These are phyloP conservation scores for Sakesphorus luctuosus DNA, from an alignment of 2,113 vertebrate species.

Conservation along the genomic window DNA sequence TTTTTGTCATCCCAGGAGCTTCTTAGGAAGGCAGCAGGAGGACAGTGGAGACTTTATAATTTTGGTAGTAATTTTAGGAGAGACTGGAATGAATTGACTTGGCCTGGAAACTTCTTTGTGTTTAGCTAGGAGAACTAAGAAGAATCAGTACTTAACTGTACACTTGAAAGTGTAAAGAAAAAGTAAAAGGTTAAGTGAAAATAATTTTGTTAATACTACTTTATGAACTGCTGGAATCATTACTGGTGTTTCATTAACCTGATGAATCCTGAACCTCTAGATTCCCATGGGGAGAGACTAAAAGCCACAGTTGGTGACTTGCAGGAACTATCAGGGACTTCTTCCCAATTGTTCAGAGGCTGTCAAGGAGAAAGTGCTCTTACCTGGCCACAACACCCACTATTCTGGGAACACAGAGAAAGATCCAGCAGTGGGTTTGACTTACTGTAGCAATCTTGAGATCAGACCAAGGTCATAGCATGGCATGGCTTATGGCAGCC, in stretches of 20 bases:
- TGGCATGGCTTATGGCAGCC: rapidly evolving
- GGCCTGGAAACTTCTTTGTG: not conserved
- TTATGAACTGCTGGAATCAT: not conserved
- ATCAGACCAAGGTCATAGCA: not conserved
- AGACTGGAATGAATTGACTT: not conserved
- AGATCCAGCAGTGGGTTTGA: not conserved
- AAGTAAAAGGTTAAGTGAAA: not conserved
- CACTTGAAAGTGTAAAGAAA: not conserved
- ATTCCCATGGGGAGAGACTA: not conserved
- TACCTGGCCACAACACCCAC: not conserved
- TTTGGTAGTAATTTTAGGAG: not conserved
- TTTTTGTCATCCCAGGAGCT: not conserved
- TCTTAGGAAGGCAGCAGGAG: not conserved
- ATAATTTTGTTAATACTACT: not conserved
- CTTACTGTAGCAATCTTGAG: not conserved
- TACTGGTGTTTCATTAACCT: not conserved
- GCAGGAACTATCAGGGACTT: not conserved
- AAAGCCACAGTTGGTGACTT: not conserved
- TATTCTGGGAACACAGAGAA: not conserved
- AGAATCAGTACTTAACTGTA: not conserved
- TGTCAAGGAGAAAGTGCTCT: not conserved
- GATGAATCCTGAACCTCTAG: not conserved
- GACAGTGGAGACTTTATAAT: not conserved
- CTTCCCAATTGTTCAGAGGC: not conserved
- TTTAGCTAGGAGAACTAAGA: not conserved